Base-by-base conservation (phyloP, 2,797 vertebrate species). In the Champsocephalus gunnari region DNA sequence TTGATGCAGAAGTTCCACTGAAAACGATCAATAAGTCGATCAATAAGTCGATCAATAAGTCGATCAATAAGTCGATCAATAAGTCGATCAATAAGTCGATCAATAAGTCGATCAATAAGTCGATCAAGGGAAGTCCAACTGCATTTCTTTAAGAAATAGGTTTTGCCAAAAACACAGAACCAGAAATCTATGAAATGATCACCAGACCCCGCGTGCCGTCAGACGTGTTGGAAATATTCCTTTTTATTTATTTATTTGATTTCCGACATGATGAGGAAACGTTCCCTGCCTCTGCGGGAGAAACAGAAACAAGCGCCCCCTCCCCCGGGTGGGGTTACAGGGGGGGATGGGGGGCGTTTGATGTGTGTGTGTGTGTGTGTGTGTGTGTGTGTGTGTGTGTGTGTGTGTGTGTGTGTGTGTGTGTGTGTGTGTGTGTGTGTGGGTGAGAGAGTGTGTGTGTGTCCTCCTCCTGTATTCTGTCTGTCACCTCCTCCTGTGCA, bases 401-500 rank as follows among this genome's bases (percentile, higher is more conserved):
- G 60, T 69, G 44, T 8, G 68, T 77, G 60, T 73, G 5, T 28
- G 21, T 28, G 12, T 14, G 11, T 28, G 4, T 71, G 44, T 8
- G 68, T 77, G 60, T 71, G 70, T 71, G 67, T 59, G 2, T 28
- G 21, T 28, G 12, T 14, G 11, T 1, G 5, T 28, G 10, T 28
- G 4, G 60, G 69, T 21, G 21, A 67, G 79, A 24, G 45, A 69
- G 44, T 8, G 68, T 77, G 60, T 77, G 60, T 73, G 5, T 14
- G 12, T 14, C 58, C 71, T 73, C 74, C 77, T 76, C 67, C 3
- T 68, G 75, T 87, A 32, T 83, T 87, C 79, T 74, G 79, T 90
- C 76, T 82, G 85, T 83, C 84, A 87, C 83, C 80, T 87, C 82
- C 64, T 83, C 81, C 79, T 88, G 88, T 82, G 81, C 81, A 86